Base-by-base conservation (phyloP, 2,113 vertebrate species). In the Blennius ocellaris region DNA sequence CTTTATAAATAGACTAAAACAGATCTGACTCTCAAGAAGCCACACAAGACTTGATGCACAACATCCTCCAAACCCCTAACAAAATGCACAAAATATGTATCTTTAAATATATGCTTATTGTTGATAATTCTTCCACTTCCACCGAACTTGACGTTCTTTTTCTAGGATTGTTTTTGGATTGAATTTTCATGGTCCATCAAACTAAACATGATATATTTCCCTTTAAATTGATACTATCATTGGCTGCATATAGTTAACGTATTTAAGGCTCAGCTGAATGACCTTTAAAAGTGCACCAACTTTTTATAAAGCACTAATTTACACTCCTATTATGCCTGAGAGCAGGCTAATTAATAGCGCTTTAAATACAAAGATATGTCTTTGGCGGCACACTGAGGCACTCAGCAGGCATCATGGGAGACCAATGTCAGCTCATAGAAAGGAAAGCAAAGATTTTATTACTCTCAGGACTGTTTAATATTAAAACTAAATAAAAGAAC, bases 291-390 rank as follows among this genome's bases (percentile, higher is more conserved):
- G 69, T 55, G 61, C 51, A 80, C 30, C 60, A 68, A 63, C 63
- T 59, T 50, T 64, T 52, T 57, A 75, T 61, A 82, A 86, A 65
- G 40, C 73, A 57, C 59, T 69, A 65, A 87, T 83, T 87, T 81
- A 75, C 48, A 78, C 76, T 73, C 41, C 58, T 78, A 76, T 78
- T 85, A 79, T 38, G 55, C 65, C 36, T 73, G 53, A 62, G 47
- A 70, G 44, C 59, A 49, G 54, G 17, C 58, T 85, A 85, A 89
- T 88, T 83, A 89, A 85, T 73, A 68, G 83, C 67, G 81, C 69
- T 39, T 81, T 85, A 76, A 79, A 76, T 41, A 58, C 48, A 74
- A 82, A 81, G 64, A 85, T 81, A 86, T 81, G 51, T 79, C 71
- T 76, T 82, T 76, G 65, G 56, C 77, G 60, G 40, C 74, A 59